A percentile compares a stretch with the other conserved stretches of the same genome.
Evolutionary conservation across 2,797 vertebrate genomes (phyloP).

Genomic region (Staurois parvus): DNA sequence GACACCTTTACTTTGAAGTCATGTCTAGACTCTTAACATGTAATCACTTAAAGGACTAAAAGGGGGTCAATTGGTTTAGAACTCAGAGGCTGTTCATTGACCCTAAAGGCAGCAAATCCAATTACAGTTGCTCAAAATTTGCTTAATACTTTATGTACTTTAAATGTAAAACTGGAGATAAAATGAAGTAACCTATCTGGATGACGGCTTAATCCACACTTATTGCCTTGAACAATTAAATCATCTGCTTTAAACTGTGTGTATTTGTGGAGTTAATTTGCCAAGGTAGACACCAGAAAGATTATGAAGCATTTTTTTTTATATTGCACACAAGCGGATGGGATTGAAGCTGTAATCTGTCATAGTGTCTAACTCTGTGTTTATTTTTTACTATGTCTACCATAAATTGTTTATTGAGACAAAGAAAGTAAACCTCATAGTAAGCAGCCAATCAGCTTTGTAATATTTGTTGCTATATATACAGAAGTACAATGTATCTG

Average conservation of each 20-base stretch:
- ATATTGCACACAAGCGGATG: too few relatives aligned
- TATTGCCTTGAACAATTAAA: slow-evolving; percentile 20
- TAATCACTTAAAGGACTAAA: slow-evolving; percentile 68
- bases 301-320: too few relatives aligned
- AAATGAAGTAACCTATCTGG: background rate
- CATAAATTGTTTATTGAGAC: too few relatives aligned
- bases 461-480: slow-evolving; percentile 22
- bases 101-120: slow-evolving; percentile 57
- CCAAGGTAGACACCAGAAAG: too few relatives aligned
- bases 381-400: too few relatives aligned
- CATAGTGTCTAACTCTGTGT: too few relatives aligned
- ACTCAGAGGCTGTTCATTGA: slow-evolving; percentile 68
- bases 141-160: slow-evolving; percentile 5
- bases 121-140: slow-evolving; percentile 41
- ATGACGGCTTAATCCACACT: slow-evolving; percentile 29
- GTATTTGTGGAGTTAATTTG: too few relatives aligned
- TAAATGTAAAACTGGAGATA: background rate
- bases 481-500: slow-evolving; percentile 50
- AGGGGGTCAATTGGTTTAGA: slow-evolving; percentile 72
- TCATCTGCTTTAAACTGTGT: too few relatives aligned
- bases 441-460: slow-evolving; percentile 14
- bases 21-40: slow-evolving; percentile 76
- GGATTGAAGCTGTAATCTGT: too few relatives aligned
- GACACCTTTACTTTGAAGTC: slow-evolving; percentile 79
- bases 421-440: too few relatives aligned